Evolutionary conservation across 2,888 invertebrate genomes (phyloP), one percentile per base, ranked within the genome.

Genomic region (Bombylius discolor): DNA sequence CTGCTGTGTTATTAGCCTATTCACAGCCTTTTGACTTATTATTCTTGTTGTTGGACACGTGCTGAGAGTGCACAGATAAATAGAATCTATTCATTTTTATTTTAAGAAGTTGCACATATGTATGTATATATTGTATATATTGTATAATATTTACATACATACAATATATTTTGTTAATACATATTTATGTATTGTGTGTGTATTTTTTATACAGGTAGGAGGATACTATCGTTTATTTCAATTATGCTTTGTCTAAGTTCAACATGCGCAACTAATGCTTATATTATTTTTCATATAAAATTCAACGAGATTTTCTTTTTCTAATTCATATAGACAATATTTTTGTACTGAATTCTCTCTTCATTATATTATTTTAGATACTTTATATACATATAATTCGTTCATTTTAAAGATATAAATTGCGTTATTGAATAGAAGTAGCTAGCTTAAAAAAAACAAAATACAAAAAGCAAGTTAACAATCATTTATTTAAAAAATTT

Each of bases 151-250:
- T 36, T 36, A 1, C 34, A 36, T 36, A 5, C 34, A 36, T 36
- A 36, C 8, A 36, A 36, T 7, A 23, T 7, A 36, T 36, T 3
- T 8, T 7, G 34, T 34, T 6, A 5, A 34, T 34, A 34, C 34
- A 34, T 34, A n/a, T n/a, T n/a, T n/a, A n/a, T n/a, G n/a, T n/a
- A n/a, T 23, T 23, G 23, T 23, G 23, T 23, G 23, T 23, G 23
- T 23, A 23, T 23, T 23, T 23, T 53, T 51, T 56, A 33, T 56
- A 50, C 52, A 46, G 54, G 59, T 59, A 55, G 59, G 59, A 56
- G 59, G 59, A 55, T 56, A 56, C 56, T 55, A 52, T 59, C 56
- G 59, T 56, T 59, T 56, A 59, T 59, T 59, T 59, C 56, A 59
- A 59, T 59, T 59, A 59, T 48, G 56, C 59, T 56, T 59, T 53